These are phyloP conservation scores for Nemoura dubitans DNA, from an alignment of 2,888 invertebrate genomes.

Conservation along the genomic window DNA sequence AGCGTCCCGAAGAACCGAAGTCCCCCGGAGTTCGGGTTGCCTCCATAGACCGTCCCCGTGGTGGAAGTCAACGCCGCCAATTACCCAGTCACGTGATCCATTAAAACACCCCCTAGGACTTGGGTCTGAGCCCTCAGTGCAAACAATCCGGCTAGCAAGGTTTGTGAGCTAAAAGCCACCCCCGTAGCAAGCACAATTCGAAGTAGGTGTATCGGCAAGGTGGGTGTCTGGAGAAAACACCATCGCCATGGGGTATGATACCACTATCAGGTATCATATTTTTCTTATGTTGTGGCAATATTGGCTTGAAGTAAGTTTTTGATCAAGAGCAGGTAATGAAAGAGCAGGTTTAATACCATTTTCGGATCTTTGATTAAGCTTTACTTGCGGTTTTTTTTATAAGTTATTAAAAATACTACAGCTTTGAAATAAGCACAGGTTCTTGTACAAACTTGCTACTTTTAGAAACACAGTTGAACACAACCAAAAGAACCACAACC, in stretches of 20 bases:
- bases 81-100: conserved; percentile 30
- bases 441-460: too few species aligned
- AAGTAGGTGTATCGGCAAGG: neutral
- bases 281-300: neutral
- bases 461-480: too few species aligned
- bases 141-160: neutral
- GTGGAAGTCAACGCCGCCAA: neutral
- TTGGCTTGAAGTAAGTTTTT: neutral
- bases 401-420: too few species aligned
- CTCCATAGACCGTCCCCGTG: neutral
- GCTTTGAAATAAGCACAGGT: too few species aligned
- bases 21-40: too few species aligned
- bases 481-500: neutral
- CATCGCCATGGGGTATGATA: too few species aligned
- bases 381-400: too few species aligned
- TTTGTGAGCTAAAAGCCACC: conserved; percentile 21
- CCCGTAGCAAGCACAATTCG: neutral
- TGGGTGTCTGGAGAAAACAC: neutral
- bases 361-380: neutral
- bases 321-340: neutral
- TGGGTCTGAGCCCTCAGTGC: neutral
- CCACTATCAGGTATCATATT: neutral
- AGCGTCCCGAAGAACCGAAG: too few species aligned
- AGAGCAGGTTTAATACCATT: neutral
- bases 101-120: neutral